Conservation (phyloP, 1,140 invertebrate species). For the Zaprionus kolodkinae region DNA sequence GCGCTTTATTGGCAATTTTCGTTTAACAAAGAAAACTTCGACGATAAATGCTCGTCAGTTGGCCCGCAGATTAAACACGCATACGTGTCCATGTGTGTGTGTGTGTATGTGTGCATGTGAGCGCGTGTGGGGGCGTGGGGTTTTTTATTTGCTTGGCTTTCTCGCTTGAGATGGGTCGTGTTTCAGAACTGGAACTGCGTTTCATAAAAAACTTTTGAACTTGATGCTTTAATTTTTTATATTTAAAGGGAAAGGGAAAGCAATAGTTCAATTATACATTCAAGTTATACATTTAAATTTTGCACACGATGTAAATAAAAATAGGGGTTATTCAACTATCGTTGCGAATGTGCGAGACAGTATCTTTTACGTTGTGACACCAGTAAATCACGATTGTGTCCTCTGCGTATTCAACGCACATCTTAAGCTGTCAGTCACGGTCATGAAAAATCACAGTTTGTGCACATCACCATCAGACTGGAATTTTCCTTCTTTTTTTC, state of each 20-base stretch:
- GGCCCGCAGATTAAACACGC: constrained; percentile 21
- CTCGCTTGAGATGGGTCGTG: not conserved
- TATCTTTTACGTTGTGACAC: not conserved
- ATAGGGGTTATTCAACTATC: not conserved
- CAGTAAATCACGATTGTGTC: constrained; percentile 9
- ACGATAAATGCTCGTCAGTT: constrained; percentile 37
- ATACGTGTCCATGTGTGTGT: not conserved
- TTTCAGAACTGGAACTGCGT: not conserved
- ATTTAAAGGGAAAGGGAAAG: no score
- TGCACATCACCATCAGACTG: constrained; percentile 23
- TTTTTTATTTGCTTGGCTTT: constrained; percentile 1
- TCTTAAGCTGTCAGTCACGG: constrained; percentile 15
- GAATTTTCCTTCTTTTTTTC: constrained; percentile 2
- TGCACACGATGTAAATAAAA: not conserved
- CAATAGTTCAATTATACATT: no score
- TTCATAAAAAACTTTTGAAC: not conserved
- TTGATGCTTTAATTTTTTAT: not conserved
- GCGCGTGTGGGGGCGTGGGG: not conserved
- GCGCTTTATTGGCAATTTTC: constrained; percentile 73
- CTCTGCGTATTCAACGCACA: not conserved
- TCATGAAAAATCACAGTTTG: constrained; percentile 23
- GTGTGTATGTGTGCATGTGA: no score
- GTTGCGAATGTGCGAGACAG: not conserved
- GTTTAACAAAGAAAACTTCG: constrained; percentile 45
- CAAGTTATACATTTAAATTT: no score